Evolutionary conservation across 2,888 invertebrate genomes (phyloP).

Genomic region (Cephalotes varians): DNA sequence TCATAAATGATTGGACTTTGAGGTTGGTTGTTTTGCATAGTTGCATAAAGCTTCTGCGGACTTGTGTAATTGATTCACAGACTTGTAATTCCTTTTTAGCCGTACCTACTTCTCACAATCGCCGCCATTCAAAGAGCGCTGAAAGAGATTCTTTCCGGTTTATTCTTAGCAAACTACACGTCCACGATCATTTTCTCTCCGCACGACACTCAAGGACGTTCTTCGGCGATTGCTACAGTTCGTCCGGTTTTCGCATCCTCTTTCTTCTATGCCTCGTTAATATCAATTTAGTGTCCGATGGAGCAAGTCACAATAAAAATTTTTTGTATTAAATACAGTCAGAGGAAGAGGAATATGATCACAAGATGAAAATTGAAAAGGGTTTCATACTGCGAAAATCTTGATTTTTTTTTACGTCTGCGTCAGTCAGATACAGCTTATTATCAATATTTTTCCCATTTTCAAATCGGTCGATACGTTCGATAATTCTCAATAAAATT

Average conservation of each 20-base stretch:
- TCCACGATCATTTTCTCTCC: constrained; percentile 40
- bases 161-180: constrained; percentile 37
- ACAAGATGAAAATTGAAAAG: not conserved
- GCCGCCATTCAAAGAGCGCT: constrained; percentile 18
- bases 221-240: constrained; percentile 41
- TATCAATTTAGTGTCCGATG: constrained; percentile 20
- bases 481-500: not conserved
- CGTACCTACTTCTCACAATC: constrained; percentile 27
- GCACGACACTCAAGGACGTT: constrained; percentile 32
- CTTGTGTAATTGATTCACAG: constrained; percentile 27
- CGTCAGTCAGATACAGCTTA: not conserved
- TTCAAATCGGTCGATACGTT: not conserved
- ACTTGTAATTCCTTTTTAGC: constrained; percentile 27
- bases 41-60: not conserved
- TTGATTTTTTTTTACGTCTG: not conserved
- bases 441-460: not conserved
- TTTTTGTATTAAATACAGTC: not conserved
- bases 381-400: not conserved
- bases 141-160: constrained; percentile 36
- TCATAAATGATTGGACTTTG: not conserved
- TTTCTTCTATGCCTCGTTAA: constrained; percentile 45
- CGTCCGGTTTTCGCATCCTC: constrained; percentile 29
- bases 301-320: not conserved
- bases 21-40: not conserved
- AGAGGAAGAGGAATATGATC: constrained; percentile 2